These are phyloP conservation scores for Chionomys nivalis DNA, from an alignment of 2,113 vertebrate genomes.

Conservation along the genomic window DNA sequence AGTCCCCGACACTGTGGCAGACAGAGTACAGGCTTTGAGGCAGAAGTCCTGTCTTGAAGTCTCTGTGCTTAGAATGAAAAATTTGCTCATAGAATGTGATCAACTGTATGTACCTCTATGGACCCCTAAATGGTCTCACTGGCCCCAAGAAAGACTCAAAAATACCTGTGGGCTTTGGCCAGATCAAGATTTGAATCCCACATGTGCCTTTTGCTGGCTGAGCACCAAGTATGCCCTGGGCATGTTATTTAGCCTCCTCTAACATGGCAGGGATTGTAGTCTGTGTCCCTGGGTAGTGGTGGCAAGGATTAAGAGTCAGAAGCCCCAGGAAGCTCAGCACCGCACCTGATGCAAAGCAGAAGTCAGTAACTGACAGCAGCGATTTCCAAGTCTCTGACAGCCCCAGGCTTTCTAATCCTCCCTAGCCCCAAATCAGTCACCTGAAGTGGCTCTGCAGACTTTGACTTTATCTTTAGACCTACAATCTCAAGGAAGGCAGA, in stretches of 20 bases:
- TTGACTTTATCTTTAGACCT: conserved; percentile 38
- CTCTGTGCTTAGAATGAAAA: not conserved
- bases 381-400: conserved; percentile 35
- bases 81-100: conserved; percentile 12
- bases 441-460: not conserved
- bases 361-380: conserved; percentile 5
- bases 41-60: not conserved
- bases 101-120: not conserved
- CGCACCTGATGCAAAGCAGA: not conserved
- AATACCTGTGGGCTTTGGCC: not conserved
- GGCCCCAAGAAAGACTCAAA: not conserved
- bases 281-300: not conserved
- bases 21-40: not conserved
- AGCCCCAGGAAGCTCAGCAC: conserved; percentile 8
- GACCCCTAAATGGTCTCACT: not conserved
- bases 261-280: conserved; percentile 5
- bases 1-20: not conserved
- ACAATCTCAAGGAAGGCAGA: not conserved
- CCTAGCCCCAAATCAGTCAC: conserved; percentile 7
- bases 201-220: not conserved
- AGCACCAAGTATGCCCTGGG: conserved; percentile 14
- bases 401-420: conserved; percentile 46
- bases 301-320: conserved; percentile 60
- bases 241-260: conserved; percentile 42
- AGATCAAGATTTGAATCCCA: conserved; percentile 22